Conservation (phyloP, 64 coral and sea anemone genomes). For the Porites lutea region DNA sequence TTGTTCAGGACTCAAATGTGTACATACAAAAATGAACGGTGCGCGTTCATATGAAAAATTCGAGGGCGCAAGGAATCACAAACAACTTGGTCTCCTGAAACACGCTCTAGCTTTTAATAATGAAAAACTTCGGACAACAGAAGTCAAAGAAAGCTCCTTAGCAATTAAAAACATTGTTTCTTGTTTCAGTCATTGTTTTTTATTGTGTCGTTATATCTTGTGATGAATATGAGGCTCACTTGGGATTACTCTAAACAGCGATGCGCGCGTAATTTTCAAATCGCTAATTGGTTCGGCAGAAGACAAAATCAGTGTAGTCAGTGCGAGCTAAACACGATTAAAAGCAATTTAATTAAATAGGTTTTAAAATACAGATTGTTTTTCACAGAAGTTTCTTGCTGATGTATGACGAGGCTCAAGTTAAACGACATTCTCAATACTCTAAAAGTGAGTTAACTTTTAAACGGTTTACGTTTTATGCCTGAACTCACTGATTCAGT, state of each 20-base stretch:
- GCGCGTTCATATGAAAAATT: not conserved
- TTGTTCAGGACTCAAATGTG: not conserved
- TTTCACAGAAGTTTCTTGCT: too few species aligned
- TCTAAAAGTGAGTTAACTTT: too few species aligned
- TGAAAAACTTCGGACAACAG: not conserved
- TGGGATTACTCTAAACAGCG: not conserved
- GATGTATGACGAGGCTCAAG: too few species aligned
- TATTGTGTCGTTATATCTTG: not conserved
- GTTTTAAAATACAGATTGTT: too few species aligned
- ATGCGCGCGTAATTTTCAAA: not conserved
- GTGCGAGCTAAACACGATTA: too few species aligned
- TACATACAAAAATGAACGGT: not conserved
- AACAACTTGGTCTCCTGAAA: not conserved
- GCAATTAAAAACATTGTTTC: not conserved
- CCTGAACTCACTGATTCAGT: too few species aligned
- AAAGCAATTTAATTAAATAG: too few species aligned
- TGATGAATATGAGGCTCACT: not conserved
- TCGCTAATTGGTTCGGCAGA: not conserved
- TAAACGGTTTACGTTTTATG: too few species aligned
- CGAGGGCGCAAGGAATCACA: not conserved
- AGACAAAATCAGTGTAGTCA: too few species aligned
- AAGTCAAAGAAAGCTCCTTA: not conserved
- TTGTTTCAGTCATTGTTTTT: not conserved
- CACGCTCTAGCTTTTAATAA: not conserved
- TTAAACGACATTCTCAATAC: too few species aligned